Evolutionary conservation across 2,797 vertebrate species (phyloP).

Genomic region (Enteromius trimaculatus): DNA sequence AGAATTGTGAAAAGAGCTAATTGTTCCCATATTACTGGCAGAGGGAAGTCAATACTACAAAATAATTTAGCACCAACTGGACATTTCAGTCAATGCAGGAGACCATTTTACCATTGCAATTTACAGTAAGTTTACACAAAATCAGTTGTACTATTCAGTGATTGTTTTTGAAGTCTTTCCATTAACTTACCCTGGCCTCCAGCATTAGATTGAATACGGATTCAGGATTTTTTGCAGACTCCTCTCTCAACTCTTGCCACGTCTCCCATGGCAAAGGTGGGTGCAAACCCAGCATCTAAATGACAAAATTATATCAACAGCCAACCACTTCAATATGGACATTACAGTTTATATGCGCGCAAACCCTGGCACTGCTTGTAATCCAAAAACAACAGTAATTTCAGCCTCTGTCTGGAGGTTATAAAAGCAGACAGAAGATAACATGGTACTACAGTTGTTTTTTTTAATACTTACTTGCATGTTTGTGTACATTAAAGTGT

Average conservation of each 20-base stretch:
- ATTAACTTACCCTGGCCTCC: conserved; percentile 82
- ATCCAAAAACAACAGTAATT: conserved; percentile 1
- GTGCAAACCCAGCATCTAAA: conserved; percentile 85
- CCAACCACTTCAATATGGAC: not conserved
- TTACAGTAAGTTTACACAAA: not conserved
- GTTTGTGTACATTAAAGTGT: not conserved
- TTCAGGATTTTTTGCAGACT: conserved; percentile 82
- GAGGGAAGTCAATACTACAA: not conserved
- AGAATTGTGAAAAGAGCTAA: not conserved
- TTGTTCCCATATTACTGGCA: not conserved
- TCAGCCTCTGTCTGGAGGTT: not conserved
- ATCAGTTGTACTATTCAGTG: not conserved
- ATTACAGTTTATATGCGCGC: not conserved
- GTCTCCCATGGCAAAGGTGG: conserved; percentile 79
- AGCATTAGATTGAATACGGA: conserved; percentile 82
- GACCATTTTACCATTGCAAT: not conserved
- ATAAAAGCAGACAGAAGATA: not conserved
- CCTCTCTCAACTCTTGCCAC: conserved; percentile 89
- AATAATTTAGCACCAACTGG: not conserved
- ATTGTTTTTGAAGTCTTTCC: conserved; percentile 1
- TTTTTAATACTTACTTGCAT: not conserved
- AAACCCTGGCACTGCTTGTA: not conserved
- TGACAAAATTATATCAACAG: not conserved
- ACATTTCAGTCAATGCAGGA: not conserved
- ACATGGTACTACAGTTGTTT: not conserved